Base-by-base conservation (phyloP, 2,888 invertebrate species). In the Ormyrus pomaceus region DNA sequence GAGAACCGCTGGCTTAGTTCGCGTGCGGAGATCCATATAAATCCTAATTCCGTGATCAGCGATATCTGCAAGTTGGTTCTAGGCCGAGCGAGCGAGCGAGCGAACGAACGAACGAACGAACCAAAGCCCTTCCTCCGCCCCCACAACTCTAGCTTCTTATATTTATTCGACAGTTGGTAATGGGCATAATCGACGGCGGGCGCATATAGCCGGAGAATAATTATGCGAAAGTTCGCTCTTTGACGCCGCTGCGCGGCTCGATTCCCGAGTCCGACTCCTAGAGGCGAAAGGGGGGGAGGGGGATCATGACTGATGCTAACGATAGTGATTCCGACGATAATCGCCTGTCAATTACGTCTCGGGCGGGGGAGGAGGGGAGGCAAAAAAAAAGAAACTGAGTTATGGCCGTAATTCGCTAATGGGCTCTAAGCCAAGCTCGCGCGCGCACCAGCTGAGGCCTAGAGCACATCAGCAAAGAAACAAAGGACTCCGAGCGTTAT, bases 1-100 rank as follows among this genome's bases (percentile, higher is more conserved):
- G 89, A 87, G 88, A 88, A 86, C 86, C 88, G 83, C 89, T 89
- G 89, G 86, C 74, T 82, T 11, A 53, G 82, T 66, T 89, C 88
- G 90, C 90, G 90, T 90, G 90, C 89, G 84, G 80, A 84, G 87
- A 89, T 88, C 90, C 89, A 90, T 90, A 90, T 90, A 90, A 89
- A 90, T 90, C 90, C 90, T 89, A 88, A 89, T 90, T 90, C 88
- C 87, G 88, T 89, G 89, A 90, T 90, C 89, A 89, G 87, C 88
- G 86, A 87, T 89, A 89, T 89, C 89, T 65, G 76, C 87, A 88
- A 88, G 89, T 89, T 88, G 87, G 88, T 88, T 88, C 88, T 88
- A 88, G 89, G 89, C 88, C 89, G 87, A 87, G 51, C 45, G 19
- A 34, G 34, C 89, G 87, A 87, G 51, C 45, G 19, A 34, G 2